Evolutionary conservation across 2,113 vertebrate species (phyloP).

Genomic region (Tylochromis polylepis): DNA sequence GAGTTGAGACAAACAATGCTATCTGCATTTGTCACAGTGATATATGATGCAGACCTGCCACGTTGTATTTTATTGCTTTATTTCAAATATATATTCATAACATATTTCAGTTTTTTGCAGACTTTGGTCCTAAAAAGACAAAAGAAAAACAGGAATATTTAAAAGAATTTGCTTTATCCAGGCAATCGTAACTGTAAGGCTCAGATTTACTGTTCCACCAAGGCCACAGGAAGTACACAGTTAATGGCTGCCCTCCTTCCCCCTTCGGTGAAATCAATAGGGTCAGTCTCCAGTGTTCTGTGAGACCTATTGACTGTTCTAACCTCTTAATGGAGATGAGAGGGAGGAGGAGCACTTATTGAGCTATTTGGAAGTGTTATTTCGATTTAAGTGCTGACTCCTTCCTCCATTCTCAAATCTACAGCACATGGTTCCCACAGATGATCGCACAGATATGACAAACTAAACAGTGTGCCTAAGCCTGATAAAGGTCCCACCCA

Average conservation of each 20-base stretch:
- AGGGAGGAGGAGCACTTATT: slow-evolving; percentile 68
- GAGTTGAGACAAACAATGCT: background rate
- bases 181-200: background rate
- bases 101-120: background rate
- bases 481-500: background rate
- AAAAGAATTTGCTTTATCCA: background rate
- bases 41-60: background rate
- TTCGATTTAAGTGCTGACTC: slow-evolving; percentile 40
- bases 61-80: background rate
- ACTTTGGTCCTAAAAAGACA: background rate
- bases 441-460: background rate
- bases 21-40: background rate
- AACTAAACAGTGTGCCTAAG: background rate
- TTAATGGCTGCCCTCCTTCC: slow-evolving; percentile 53
- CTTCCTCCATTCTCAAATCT: background rate
- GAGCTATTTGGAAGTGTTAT: slow-evolving; percentile 63
- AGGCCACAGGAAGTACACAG: slow-evolving; percentile 39
- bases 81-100: background rate
- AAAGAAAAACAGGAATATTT: background rate
- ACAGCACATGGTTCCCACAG: background rate
- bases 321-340: slow-evolving; percentile 70
- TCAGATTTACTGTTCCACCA: background rate
- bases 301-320: slow-evolving; percentile 64
- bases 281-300: slow-evolving; percentile 48
- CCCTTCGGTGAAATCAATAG: slow-evolving; percentile 63